Conservation (phyloP, 2,888 invertebrate genomes). For the Encarsia formosa region DNA sequence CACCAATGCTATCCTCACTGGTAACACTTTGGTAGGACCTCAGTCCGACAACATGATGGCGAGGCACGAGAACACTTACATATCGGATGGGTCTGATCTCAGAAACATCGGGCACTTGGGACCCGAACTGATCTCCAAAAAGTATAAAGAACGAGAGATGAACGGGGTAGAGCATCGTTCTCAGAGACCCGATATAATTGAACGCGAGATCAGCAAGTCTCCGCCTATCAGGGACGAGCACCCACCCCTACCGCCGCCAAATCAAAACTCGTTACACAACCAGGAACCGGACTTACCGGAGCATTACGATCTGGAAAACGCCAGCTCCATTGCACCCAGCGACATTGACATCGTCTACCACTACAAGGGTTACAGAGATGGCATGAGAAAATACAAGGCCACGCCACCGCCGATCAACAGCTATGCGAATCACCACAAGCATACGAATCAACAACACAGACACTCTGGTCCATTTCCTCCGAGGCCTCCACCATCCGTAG, state of each 20-base stretch:
- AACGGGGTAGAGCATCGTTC: conserved; percentile 68
- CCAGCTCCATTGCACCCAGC: conserved; percentile 94
- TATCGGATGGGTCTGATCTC: conserved; percentile 61
- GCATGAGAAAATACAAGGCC: conserved; percentile 82
- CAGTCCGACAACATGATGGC: conserved; percentile 66
- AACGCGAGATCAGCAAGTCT: conserved; percentile 82
- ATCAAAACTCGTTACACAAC: conserved; percentile 69
- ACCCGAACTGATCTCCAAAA: conserved; percentile 82
- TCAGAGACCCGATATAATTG: conserved; percentile 90
- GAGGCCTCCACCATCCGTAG: conserved; percentile 62
- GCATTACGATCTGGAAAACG: conserved; percentile 94
- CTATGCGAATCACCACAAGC: conserved; percentile 71
- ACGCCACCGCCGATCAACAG: conserved; percentile 76
- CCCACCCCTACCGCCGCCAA: conserved; percentile 73
- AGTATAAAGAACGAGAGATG: conserved; percentile 83
- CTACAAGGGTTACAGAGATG: conserved; percentile 90
- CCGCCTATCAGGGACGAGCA: conserved; percentile 77
- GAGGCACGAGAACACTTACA: conserved; percentile 64
- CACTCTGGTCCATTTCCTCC: conserved; percentile 68
- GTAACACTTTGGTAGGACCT: conserved; percentile 59
- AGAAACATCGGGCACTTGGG: conserved; percentile 74
- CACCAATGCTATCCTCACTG: conserved; percentile 69
- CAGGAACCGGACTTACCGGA: conserved; percentile 78
- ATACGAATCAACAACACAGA: conserved; percentile 65
- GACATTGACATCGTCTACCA: conserved; percentile 96